phyloP scores from a whole-genome alignment of 2,888 invertebrate species.

The Blastobasis adustella region DNA sequence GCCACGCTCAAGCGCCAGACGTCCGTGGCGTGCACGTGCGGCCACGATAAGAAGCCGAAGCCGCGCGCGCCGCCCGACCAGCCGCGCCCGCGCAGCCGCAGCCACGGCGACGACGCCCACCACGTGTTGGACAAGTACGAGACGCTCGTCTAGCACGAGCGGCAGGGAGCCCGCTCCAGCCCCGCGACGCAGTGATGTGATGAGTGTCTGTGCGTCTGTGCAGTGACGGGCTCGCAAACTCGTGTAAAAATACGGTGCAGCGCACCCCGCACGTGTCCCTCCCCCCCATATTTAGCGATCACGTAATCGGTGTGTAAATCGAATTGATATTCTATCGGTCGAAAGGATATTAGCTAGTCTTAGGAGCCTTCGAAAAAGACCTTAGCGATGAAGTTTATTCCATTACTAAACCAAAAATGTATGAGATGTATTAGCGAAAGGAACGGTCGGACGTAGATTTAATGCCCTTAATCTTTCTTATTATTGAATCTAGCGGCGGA shows the following conservation, averaged over 20 bases:
- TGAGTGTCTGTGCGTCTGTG: constrained; percentile 1
- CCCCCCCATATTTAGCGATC: constrained; percentile 4
- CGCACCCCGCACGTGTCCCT: no score
- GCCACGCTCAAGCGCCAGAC: constrained; percentile 61
- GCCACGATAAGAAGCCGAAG: constrained; percentile 61
- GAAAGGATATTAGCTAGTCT: constrained; percentile 29
- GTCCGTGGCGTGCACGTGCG: constrained; percentile 65
- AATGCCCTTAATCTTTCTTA: constrained; percentile 15
- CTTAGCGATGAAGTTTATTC: constrained; percentile 6
- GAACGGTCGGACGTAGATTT: constrained; percentile 20
- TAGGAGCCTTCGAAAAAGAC: constrained; percentile 6
- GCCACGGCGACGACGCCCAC: constrained; percentile 39
- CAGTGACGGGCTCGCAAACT: constrained; percentile 1
- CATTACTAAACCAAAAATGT: constrained; percentile 46
- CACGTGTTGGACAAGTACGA: constrained; percentile 70
- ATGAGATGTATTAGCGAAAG: constrained; percentile 27
- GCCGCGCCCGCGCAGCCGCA: constrained; percentile 49
- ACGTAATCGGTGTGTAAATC: constrained; percentile 28
- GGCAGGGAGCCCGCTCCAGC: background rate
- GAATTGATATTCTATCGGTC: constrained; percentile 22
- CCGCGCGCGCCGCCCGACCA: constrained; percentile 39
- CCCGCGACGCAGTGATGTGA: background rate
- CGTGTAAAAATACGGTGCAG: constrained; percentile 26
- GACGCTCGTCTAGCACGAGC: constrained; percentile 53
- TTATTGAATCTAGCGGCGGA: constrained; percentile 6